A percentile compares a stretch with the other conserved stretches of the same genome.
phyloP scores from a whole-genome alignment of 2,113 vertebrate species.

The Boleophthalmus pectinirostris region DNA sequence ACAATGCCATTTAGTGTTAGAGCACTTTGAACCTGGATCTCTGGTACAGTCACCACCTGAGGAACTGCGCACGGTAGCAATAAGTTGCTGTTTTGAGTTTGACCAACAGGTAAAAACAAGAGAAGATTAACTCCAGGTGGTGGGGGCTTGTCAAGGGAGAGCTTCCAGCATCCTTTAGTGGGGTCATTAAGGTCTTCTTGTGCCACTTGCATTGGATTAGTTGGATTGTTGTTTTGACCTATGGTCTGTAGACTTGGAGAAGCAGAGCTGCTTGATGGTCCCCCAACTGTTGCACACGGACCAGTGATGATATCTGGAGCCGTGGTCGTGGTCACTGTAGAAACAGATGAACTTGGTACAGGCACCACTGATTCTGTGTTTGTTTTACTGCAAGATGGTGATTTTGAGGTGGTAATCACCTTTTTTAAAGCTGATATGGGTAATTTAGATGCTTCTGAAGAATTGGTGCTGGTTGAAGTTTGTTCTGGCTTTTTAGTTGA shows the following conservation, averaged over 20 bases:
- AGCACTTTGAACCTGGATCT: conserved; percentile 9
- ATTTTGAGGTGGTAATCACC: background rate
- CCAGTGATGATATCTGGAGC: background rate
- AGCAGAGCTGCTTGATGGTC: background rate
- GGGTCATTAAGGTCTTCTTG: background rate
- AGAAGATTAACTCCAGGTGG: conserved; percentile 65
- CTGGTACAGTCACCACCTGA: conserved; percentile 9
- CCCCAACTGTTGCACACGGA: background rate
- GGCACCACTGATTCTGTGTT: background rate
- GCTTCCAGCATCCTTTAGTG: conserved; percentile 46
- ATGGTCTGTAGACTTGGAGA: background rate
- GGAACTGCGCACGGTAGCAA: conserved; percentile 11
- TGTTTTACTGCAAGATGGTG: background rate
- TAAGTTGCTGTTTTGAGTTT: conserved; percentile 8
- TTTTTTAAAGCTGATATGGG: background rate
- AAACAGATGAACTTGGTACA: background rate
- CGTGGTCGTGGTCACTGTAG: background rate
- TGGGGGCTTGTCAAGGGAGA: conserved; percentile 60
- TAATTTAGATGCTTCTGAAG: background rate
- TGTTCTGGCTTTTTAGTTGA: background rate
- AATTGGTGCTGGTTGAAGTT: background rate
- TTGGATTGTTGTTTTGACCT: background rate
- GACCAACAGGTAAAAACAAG: conserved; percentile 60
- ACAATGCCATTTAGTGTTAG: background rate
- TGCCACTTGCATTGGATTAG: background rate